Base-by-base conservation (phyloP, 2,888 invertebrate genomes). In the Listrodromus nycthemerus region DNA sequence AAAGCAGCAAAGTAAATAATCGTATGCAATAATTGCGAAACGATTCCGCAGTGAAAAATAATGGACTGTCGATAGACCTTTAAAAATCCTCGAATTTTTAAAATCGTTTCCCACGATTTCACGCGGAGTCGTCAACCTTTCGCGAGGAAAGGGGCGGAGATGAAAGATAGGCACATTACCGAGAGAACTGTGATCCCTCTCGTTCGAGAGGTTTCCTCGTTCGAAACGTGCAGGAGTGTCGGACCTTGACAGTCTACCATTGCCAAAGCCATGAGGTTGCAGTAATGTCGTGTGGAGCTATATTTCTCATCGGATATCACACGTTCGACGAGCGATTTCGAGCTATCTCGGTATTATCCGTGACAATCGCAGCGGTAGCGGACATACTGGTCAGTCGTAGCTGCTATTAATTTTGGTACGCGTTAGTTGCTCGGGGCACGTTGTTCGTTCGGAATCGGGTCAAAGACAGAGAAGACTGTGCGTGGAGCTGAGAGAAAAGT, bases 201-300 rank as follows among this genome's bases (percentile, higher is more conserved):
- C 1, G 50, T 30, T 52, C 61, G 74, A 7, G 24, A 41, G 45
- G 21, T 75, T 30, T 63, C 63, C 13, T 33, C 48, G 24, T 48
- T 45, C 10, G 48, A 30, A 61, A 61, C 48, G 37, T 33, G 66
- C 13, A 37, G 24, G 66, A 30, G 45, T 27, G 41, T 50, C 69
- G 48, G 76, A 71, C 65, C 76, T 77, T 82, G 81, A 66, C 81
- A 74, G 75, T 55, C 78, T 78, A 77, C 81, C 81, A 84, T 83
- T 80, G 76, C 77, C 74, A 84, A 70, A 74, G 78, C 81, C 78
- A 84, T 84, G 84, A 84, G 80, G 81, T 81, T 84, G 84, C 84
- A 81, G 74, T 84, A 84, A 83, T 77, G 76, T 52, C 61, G 48
- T 41, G 45, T 33, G 63, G 13, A 10, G n/a, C 50, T 65, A 61